Evolutionary conservation across 2,113 vertebrate genomes (phyloP), one percentile per base, ranked within the genome.

Genomic region (Clarias macrocephalus): DNA sequence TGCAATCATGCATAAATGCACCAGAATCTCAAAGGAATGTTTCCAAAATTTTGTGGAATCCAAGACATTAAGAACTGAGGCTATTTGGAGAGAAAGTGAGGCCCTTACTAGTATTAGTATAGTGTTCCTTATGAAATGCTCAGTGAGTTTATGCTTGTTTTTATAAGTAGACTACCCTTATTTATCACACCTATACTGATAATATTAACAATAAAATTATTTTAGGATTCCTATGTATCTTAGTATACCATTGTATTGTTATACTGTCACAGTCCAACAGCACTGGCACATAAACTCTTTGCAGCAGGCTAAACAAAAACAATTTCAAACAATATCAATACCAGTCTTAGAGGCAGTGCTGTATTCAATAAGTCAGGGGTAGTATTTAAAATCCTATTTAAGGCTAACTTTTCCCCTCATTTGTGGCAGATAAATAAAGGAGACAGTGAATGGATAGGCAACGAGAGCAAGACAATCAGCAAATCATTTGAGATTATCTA

Each of bases 261-360:
- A 19, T 81, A 62, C 25, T 62, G 19, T 81, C 19, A 62, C 11
- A 37, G 30, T 23, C 30, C 30, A 37, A 23, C 0, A 81, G 19
- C 76, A 3, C 72, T 52, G 12, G 19, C 75, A 65, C n/a, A 66
- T 33, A 56, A 54, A 66, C 5, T 56, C 30, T n/a, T 42, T 21
- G 42, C 72, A 52, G 28, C 33, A 65, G 63, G 54, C 42, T 16
- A 54, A 33, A 63, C 77, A 18, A 62, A 30, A 73, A 72, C 28
- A 76, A 85, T 83, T 28, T 48, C 16, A 75, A 12, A 59, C 23
- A 59, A 80, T 59, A 80, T 59, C 9, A 81, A 25, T 19, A 80
- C 79, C 42, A 56, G 59, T 18, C n/a, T 77, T 79, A 5, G 18
- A 80, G n/a, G 73, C 84, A 85, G 15, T 85, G 16, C 37, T 85